Evolutionary conservation across 2,888 invertebrate genomes (phyloP), one percentile per base, ranked within the genome.

Genomic region (Leuctra nigra): DNA sequence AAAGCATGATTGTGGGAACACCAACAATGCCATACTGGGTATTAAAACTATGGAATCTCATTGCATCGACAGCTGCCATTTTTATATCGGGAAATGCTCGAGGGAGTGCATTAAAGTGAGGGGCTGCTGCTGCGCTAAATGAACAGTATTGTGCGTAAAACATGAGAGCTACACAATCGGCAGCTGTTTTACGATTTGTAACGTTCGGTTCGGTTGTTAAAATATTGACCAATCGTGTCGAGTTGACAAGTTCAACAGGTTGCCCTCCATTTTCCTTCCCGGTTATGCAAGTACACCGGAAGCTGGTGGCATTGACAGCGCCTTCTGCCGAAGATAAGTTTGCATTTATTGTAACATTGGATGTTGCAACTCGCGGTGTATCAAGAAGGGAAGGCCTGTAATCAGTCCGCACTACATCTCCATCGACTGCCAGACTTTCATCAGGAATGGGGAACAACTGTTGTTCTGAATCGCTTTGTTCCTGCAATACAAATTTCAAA

Each of bases 61-160:
- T 79, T 1, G 94, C 92, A 76, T 98, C 94, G 16, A 97, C 82
- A 2, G 91, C 96, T 9, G 92, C 86, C 70, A 94, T 82, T 73
- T 87, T 87, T 1, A 98, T 77, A 64, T 85, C 83, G 1, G 93
- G 91, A 72, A 90, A 97, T 2, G 87, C 83, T 66, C 91, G 77
- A 1, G 94, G 88, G 23, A 97, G 70, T 0, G 94, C 90, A 76
- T 97, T 97, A 67, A 86, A 92, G 68, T 91, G 84, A 4, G 91
- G 91, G 1, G 94, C 95, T 6, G 92, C 88, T 68, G 86, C 81
- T 16, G 91, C 89, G 66, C 94, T 93, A 66, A 94, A 95, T 1
- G 90, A 86, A 67, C 97, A 97, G 68, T 87, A 87, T 61, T 84
- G 83, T 0, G 95, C 89, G 71, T 88, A 96, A 73, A 97, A 96